A percentile compares a stretch with the other conserved stretches of the same genome.
phyloP scores from a whole-genome alignment of 2,888 invertebrate species.

The Phasia obesa region DNA sequence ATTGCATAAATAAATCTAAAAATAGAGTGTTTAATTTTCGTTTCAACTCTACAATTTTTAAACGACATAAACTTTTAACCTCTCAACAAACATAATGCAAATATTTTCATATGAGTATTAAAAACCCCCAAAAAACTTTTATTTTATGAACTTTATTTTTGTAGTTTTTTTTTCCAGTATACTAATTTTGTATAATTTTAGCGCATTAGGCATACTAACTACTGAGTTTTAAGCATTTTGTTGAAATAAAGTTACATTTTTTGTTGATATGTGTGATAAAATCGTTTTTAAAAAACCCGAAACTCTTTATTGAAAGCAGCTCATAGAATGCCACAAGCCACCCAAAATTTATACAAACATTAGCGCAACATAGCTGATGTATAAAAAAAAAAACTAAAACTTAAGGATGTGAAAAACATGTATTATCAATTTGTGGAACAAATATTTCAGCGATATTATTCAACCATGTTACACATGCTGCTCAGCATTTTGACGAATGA shows the following conservation, averaged over 20 bases:
- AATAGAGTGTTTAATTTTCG: not conserved
- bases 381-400: not conserved
- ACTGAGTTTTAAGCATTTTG: constrained; percentile 35
- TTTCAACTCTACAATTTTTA: not conserved
- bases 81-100: constrained; percentile 14
- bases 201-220: constrained; percentile 51
- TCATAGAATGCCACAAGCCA: constrained; percentile 28
- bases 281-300: not conserved
- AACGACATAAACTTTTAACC: not conserved
- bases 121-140: constrained; percentile 2
- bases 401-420: constrained; percentile 43
- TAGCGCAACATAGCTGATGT: not conserved
- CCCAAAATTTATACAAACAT: constrained; percentile 18
- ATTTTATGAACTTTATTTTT: not conserved
- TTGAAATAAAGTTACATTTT: constrained; percentile 44
- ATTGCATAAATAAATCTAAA: too few species aligned
- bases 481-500: constrained; percentile 49
- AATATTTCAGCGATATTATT: constrained; percentile 41
- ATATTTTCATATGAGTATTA: constrained; percentile 1
- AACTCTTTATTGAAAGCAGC: constrained; percentile 1
- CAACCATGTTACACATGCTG: constrained; percentile 41
- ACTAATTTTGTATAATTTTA: constrained; percentile 28
- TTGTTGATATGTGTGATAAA: not conserved
- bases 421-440: constrained; percentile 56
- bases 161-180: not conserved